A percentile compares a stretch with the other conserved stretches of the same genome.
Evolutionary conservation across 2,797 vertebrate species (phyloP).

Genomic region (Anabacerthia variegaticeps): DNA sequence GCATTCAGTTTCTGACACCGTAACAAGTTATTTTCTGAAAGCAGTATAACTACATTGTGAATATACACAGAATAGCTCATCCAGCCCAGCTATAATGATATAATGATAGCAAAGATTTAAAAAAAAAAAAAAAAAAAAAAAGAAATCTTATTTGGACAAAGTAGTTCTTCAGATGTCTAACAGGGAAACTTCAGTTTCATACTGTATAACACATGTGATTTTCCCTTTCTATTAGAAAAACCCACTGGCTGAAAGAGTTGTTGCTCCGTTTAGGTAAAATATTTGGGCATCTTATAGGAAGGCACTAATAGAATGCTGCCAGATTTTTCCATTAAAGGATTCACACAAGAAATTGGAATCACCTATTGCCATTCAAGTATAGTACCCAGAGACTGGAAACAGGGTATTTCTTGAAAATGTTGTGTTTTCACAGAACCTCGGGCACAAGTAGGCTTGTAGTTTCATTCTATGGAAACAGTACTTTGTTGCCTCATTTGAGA

Average conservation of each 20-base stretch:
- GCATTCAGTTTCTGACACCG: not conserved
- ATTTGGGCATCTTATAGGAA: not conserved
- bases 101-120: not conserved
- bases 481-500: not conserved
- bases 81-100: not conserved
- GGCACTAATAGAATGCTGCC: not conserved
- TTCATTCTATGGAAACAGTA: not conserved
- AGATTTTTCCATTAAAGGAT: not conserved
- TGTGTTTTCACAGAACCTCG: not conserved
- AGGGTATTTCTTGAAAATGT: not conserved
- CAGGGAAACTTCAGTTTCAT: not conserved
- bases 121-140: not conserved
- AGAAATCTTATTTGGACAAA: not conserved
- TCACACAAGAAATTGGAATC: not conserved
- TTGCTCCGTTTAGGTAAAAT: not conserved
- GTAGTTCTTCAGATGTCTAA: not conserved
- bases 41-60: not conserved
- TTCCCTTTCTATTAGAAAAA: not conserved
- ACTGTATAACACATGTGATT: not conserved
- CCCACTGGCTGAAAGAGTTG: not conserved
- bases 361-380: not conserved
- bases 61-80: not conserved
- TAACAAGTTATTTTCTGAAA: not conserved
- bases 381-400: not conserved
- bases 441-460: not conserved